phyloP scores from a whole-genome alignment of 2,797 vertebrate species.

The Nasua narica region DNA sequence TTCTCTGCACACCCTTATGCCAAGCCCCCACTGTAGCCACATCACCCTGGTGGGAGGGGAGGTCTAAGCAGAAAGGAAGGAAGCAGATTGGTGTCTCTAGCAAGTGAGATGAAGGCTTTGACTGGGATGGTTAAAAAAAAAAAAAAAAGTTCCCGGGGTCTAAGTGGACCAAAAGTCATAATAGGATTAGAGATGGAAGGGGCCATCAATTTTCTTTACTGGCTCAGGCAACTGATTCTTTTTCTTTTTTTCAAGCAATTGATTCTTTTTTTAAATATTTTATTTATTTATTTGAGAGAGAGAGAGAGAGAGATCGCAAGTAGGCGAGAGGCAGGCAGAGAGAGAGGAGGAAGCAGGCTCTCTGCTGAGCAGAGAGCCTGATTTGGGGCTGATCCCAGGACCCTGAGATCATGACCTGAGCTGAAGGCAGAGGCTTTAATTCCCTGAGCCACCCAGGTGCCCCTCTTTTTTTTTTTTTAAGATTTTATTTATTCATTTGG shows the following conservation, averaged over 20 bases:
- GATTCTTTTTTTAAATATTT: not conserved
- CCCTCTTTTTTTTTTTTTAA: too few relatives aligned
- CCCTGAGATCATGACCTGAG: too few relatives aligned
- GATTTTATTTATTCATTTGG: too few relatives aligned
- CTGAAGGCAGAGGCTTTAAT: too few relatives aligned
- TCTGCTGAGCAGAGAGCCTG: too few relatives aligned
- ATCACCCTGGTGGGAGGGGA: not conserved
- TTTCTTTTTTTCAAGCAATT: not conserved
- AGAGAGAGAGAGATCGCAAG: not conserved
- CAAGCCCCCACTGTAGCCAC: not conserved
- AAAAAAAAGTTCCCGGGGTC: not conserved
- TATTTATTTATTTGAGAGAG: not conserved
- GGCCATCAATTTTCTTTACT: not conserved
- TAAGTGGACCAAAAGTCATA: not conserved
- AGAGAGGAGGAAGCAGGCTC: too few relatives aligned
- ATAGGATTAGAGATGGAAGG: not conserved
- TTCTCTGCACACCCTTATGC: not conserved
- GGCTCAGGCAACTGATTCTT: not conserved
- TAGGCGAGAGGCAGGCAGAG: too few relatives aligned
- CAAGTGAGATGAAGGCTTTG: not conserved
- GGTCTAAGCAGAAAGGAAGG: slow-evolving; percentile 16
- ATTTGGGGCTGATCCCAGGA: too few relatives aligned
- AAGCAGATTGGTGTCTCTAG: not conserved
- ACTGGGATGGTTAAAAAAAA: not conserved
- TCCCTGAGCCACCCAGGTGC: too few relatives aligned